Conservation (phyloP, 1,140 invertebrate genomes). For the Pseudomyrmex dendroicus region DNA sequence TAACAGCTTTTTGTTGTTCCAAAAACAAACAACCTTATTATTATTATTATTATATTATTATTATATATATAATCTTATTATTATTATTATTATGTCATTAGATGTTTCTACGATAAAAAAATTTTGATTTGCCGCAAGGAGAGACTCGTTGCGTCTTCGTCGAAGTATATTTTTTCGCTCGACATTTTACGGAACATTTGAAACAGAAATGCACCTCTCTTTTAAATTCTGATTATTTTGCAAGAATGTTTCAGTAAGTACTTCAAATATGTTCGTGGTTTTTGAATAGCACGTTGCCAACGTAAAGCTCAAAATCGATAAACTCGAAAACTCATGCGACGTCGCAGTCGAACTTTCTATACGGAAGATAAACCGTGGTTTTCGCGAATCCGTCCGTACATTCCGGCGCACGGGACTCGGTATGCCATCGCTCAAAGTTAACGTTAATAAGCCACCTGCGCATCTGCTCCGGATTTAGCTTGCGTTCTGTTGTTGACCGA, state of each 20-base stretch:
- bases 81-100: no score
- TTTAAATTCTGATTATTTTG: background rate
- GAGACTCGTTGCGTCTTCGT: no score
- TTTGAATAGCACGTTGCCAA: background rate
- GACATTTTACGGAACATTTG: no score
- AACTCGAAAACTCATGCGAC: background rate
- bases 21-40: no score
- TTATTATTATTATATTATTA: no score
- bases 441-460: slow-evolving; percentile 42
- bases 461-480: slow-evolving; percentile 12
- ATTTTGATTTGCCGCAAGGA: no score
- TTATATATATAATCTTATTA: no score
- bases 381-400: background rate
- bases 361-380: slow-evolving; percentile 12
- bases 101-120: no score
- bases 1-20: no score
- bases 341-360: background rate
- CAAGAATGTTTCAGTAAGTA: background rate
- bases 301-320: background rate
- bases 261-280: background rate
- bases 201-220: no score
- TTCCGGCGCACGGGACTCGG: background rate
- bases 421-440: slow-evolving; percentile 36
- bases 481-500: background rate
- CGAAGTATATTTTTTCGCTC: no score